Evolutionary conservation across 2,888 invertebrate species (phyloP), one percentile per base, ranked within the genome.

Genomic region (Hermaeophaga mercurialis): DNA sequence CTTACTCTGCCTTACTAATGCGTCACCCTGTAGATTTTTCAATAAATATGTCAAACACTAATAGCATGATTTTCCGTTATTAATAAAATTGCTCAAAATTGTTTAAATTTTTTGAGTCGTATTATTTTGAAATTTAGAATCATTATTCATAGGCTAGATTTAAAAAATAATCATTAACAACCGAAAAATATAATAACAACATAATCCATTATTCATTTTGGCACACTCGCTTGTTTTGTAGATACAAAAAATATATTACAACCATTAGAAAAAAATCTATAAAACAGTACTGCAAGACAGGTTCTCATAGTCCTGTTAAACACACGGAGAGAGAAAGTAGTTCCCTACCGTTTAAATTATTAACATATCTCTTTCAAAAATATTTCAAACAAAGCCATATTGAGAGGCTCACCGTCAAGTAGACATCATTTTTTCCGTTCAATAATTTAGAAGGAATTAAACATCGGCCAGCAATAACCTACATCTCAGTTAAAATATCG

Each of bases 401-500:
- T 8, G 14, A 36, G 15, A 36, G 36, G 36, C 9, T 36, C 9
- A 11, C 36, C 14, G 9, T 36, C 36, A 36, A 36, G 1, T 36
- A 36, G 36, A 36, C 36, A 15, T 36, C n/a, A 9, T 36, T 36
- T 36, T 36, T 36, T 15, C 9, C 36, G 15, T 8, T 36, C 36
- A 9, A 36, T 36, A 36, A 17, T 36, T 36, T 11, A 11, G 2
- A 15, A 36, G 17, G 36, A 17, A 15, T 36, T 36, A 36, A 2
- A 36, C 36, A 36, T 28, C 28, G 9, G 17, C 1, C 8, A 38
- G 18, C 14, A 6, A n/a, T 39, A 41, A 22, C 22, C 41, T 41
- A 41, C 41, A 41, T 41, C 22, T 36, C 36, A 18, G 3, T 41
- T 41, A 41, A n/a, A 41, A 22, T 24, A 41, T 41, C 22, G 17